Conservation (phyloP, 2,888 invertebrate species). For the Drosophila kuntzei region DNA sequence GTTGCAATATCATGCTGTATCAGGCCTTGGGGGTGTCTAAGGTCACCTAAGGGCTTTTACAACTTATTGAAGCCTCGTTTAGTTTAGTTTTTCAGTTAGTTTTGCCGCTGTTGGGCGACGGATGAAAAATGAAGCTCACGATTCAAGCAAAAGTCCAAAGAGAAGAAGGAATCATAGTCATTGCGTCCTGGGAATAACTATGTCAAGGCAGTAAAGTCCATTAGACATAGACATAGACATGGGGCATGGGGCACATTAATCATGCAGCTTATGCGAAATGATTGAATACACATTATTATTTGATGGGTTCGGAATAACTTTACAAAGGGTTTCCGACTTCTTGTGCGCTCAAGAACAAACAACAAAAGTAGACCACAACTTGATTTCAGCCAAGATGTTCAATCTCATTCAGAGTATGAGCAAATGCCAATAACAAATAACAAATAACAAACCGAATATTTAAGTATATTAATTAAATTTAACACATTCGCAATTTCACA, state of each 20-base stretch:
- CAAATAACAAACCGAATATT: constrained; percentile 49
- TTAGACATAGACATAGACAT: constrained; percentile 14
- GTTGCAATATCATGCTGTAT: constrained; percentile 67
- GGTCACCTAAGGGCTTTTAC: constrained; percentile 22
- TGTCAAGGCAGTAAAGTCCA: constrained; percentile 64
- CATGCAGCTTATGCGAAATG: constrained; percentile 69
- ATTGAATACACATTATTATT: constrained; percentile 67
- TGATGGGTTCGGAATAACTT: constrained; percentile 18
- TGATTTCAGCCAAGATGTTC: constrained; percentile 6
- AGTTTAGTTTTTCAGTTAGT: constrained; percentile 46
- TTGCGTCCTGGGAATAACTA: constrained; percentile 43
- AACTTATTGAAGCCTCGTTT: constrained; percentile 60
- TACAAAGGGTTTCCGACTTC: constrained; percentile 16
- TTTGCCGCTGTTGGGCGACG: constrained; percentile 22
- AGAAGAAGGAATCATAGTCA: constrained; percentile 31
- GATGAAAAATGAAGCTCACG: constrained; percentile 66
- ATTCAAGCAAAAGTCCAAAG: constrained; percentile 6
- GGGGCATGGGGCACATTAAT: constrained; percentile 55
- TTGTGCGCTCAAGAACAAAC: constrained; percentile 1
- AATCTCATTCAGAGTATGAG: background rate
- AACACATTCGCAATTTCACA: constrained; percentile 40
- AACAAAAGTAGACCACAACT: constrained; percentile 10
- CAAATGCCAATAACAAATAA: constrained; percentile 32
- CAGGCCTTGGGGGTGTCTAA: constrained; percentile 30
- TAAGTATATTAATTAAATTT: constrained; percentile 29